phyloP scores from a whole-genome alignment of 2,113 vertebrate species.

The Peucedramus taeniatus region DNA sequence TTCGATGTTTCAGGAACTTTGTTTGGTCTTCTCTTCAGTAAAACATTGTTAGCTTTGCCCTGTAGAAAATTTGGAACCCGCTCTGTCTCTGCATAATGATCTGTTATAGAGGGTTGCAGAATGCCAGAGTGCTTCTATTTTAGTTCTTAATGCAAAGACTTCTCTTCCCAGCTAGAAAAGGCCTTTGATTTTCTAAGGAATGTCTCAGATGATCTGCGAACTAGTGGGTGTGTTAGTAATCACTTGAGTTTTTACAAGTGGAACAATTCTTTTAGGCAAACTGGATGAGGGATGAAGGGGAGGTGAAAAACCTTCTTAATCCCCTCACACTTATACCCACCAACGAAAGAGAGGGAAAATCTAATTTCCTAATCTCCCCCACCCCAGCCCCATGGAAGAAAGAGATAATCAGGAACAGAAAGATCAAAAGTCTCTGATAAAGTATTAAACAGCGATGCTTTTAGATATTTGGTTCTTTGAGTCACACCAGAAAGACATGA shows the following conservation, averaged over 20 bases:
- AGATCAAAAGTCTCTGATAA: not conserved
- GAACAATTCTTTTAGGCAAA: conserved; percentile 9
- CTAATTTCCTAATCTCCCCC: not conserved
- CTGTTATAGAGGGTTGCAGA: not conserved
- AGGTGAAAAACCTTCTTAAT: not conserved
- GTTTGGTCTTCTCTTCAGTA: conserved; percentile 11
- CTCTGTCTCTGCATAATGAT: not conserved
- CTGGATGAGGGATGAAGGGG: not conserved
- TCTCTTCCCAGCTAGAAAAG: not conserved
- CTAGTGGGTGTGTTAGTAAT: not conserved
- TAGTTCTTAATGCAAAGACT: not conserved
- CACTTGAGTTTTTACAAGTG: conserved; percentile 9
- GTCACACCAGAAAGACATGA: not conserved
- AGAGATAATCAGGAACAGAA: not conserved
- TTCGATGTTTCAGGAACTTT: not conserved
- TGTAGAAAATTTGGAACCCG: not conserved
- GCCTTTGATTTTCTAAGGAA: conserved; percentile 5
- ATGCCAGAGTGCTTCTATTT: conserved; percentile 25
- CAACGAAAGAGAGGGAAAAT: not conserved
- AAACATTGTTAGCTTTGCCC: not conserved
- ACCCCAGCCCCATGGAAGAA: not conserved
- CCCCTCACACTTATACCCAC: not conserved
- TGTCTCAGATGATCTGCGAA: conserved; percentile 14
- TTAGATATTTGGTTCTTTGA: not conserved
- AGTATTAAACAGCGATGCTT: not conserved